These are phyloP conservation scores for Aquatica leii DNA, from an alignment of 2,888 invertebrate species.

Conservation along the genomic window DNA sequence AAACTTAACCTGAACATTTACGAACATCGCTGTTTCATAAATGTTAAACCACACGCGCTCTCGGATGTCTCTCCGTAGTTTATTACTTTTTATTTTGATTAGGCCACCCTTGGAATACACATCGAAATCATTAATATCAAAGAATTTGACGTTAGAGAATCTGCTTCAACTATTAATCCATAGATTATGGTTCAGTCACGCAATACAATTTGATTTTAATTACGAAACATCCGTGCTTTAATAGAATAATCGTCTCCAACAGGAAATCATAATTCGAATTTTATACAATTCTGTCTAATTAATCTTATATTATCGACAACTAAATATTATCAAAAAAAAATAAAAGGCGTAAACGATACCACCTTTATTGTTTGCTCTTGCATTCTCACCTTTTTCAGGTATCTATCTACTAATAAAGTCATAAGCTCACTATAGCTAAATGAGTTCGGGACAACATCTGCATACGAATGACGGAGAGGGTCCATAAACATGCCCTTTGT, in stretches of 20 bases:
- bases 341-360: neutral
- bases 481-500: slow-evolving; percentile 57
- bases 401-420: slow-evolving; percentile 51
- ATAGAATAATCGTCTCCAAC: neutral
- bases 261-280: neutral
- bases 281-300: slow-evolving; percentile 2
- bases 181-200: neutral
- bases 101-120: slow-evolving; percentile 11
- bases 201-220: slow-evolving; percentile 9
- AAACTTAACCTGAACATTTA: neutral
- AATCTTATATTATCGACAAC: neutral
- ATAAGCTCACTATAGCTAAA: slow-evolving; percentile 45
- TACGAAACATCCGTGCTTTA: slow-evolving; percentile 5
- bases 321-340: neutral
- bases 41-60: slow-evolving; percentile 10
- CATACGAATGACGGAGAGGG: slow-evolving; percentile 53
- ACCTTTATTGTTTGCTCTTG: slow-evolving; percentile 34
- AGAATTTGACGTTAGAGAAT: slow-evolving; percentile 3
- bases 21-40: slow-evolving; percentile 3
- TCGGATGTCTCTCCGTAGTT: slow-evolving; percentile 6
- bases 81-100: slow-evolving; percentile 11
- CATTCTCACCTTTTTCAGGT: slow-evolving; percentile 38
- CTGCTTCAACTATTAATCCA: slow-evolving; percentile 10
- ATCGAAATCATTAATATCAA: slow-evolving; percentile 11
- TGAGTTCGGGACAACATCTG: slow-evolving; percentile 46